phyloP scores from a whole-genome alignment of 2,888 invertebrate species.

The Elysia crispata region DNA sequence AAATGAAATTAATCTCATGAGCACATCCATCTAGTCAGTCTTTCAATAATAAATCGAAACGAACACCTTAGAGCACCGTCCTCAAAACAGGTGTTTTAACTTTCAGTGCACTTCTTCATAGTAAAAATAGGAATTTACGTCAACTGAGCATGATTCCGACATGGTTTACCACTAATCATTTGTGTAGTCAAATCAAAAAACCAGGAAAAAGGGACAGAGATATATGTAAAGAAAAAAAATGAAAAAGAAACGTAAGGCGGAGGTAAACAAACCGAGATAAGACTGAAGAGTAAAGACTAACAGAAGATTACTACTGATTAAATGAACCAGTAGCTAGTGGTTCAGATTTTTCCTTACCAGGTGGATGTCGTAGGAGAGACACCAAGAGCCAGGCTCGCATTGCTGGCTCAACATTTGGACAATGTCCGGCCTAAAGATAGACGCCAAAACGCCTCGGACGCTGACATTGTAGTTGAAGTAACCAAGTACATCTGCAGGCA shows the following conservation, averaged over 20 bases:
- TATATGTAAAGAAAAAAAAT: not conserved
- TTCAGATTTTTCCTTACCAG: constrained; percentile 18
- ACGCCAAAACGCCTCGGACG: not conserved
- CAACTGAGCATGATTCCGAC: too few relatives aligned
- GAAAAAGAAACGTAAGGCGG: not conserved
- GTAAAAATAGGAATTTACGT: too few relatives aligned
- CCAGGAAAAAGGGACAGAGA: not conserved
- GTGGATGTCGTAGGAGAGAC: constrained; percentile 10
- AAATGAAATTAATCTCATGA: too few relatives aligned
- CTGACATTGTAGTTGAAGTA: constrained; percentile 31
- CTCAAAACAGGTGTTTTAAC: too few relatives aligned
- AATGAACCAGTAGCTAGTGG: too few relatives aligned
- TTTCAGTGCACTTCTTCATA: too few relatives aligned
- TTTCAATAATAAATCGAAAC: too few relatives aligned
- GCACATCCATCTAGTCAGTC: too few relatives aligned
- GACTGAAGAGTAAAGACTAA: too few relatives aligned
- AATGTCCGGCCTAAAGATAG: constrained; percentile 15
- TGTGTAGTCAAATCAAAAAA: not conserved
- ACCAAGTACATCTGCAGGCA: not conserved
- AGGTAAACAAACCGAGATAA: not conserved
- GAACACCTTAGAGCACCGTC: too few relatives aligned
- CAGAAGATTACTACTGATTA: too few relatives aligned
- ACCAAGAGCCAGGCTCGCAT: constrained; percentile 34
- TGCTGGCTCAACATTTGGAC: not conserved
- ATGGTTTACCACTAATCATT: too few relatives aligned